Evolutionary conservation across 2,113 vertebrate genomes (phyloP).

Genomic region (Capra hircus): DNA sequence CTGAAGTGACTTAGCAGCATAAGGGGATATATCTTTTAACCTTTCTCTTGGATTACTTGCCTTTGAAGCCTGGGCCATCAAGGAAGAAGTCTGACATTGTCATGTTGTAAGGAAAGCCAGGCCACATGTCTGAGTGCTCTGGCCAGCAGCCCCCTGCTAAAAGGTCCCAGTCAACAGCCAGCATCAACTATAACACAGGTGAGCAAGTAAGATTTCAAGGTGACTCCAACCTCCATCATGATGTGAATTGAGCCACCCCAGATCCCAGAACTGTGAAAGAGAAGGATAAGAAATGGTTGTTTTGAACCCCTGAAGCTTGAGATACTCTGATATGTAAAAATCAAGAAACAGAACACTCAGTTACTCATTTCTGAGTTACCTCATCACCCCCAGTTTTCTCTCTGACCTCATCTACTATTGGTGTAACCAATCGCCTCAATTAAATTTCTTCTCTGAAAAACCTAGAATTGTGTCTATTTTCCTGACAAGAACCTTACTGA

Average conservation of each 20-base stretch:
- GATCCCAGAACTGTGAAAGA: background rate
- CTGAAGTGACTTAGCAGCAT: no score
- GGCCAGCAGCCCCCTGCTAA: background rate
- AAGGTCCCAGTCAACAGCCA: background rate
- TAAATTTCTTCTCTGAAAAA: background rate
- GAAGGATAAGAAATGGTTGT: background rate
- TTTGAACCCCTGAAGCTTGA: background rate
- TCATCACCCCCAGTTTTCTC: background rate
- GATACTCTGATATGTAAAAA: background rate
- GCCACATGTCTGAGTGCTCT: background rate
- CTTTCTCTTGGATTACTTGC: background rate
- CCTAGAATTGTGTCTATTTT: background rate
- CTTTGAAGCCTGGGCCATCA: background rate
- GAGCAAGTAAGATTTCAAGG: background rate
- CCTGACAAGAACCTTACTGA: background rate
- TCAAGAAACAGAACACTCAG: background rate
- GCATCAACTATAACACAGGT: background rate
- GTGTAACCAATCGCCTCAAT: background rate
- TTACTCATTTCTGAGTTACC: background rate
- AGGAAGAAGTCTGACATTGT: background rate
- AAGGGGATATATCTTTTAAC: background rate
- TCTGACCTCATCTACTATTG: background rate
- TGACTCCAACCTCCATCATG: background rate
- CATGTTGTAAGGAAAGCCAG: background rate
- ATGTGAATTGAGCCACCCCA: background rate